phyloP scores from a whole-genome alignment of 2,797 vertebrate species.

The Sylvilagus floridanus region DNA sequence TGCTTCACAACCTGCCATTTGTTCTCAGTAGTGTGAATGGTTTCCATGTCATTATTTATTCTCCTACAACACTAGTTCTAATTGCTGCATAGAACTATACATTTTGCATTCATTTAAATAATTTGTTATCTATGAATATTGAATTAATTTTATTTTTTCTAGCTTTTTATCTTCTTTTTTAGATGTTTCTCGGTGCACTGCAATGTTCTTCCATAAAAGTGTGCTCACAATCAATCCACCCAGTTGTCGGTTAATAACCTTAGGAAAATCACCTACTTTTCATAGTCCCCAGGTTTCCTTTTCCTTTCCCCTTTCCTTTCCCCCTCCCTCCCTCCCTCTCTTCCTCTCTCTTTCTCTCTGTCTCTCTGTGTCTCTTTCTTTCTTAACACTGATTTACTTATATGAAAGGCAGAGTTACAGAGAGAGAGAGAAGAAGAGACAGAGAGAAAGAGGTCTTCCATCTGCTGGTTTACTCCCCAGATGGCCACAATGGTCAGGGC shows the following conservation, averaged over 20 bases:
- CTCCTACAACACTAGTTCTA: not conserved
- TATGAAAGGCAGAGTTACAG: too few species aligned
- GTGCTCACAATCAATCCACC: not conserved
- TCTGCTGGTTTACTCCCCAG: too few species aligned
- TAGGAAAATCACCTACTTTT: not conserved
- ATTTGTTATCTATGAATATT: constrained; percentile 19
- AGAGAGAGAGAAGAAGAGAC: too few species aligned
- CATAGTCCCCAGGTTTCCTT: too few species aligned
- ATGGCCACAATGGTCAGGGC: too few species aligned
- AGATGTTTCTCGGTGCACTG: not conserved
- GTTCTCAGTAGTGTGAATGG: not conserved
- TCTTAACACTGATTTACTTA: too few species aligned
- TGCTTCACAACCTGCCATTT: not conserved
- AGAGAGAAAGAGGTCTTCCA: too few species aligned
- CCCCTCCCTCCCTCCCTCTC: too few species aligned
- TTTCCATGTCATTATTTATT: not conserved
- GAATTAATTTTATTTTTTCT: not conserved
- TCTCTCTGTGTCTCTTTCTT: too few species aligned
- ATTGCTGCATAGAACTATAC: not conserved
- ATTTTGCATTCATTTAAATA: not conserved
- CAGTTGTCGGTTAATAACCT: not conserved
- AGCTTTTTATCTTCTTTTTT: not conserved
- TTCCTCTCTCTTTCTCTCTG: too few species aligned
- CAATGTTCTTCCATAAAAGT: not conserved
- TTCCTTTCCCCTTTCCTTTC: too few species aligned